These are phyloP conservation scores for Coccyzus lansbergi DNA, from an alignment of 2,797 vertebrate genomes.

Conservation along the genomic window DNA sequence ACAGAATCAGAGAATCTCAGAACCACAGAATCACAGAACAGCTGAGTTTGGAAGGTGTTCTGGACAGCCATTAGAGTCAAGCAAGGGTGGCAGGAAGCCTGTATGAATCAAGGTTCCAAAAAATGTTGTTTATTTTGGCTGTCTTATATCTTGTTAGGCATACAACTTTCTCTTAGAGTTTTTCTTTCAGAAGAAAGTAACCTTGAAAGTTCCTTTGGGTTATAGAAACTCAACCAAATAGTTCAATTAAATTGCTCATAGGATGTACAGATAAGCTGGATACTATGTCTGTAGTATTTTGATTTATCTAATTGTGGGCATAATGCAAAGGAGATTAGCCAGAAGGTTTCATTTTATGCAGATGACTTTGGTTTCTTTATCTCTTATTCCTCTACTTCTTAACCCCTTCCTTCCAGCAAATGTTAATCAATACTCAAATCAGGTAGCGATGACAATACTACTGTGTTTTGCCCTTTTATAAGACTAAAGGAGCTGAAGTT, in stretches of 20 bases:
- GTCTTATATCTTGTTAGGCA: not conserved
- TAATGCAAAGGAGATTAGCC: not conserved
- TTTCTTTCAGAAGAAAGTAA: not conserved
- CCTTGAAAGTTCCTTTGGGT: not conserved
- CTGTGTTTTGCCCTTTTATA: not conserved
- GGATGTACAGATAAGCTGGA: not conserved
- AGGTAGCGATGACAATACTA: not conserved
- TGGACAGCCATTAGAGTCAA: not conserved
- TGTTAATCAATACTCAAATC: not conserved
- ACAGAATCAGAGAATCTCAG: not conserved
- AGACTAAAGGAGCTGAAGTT: not conserved
- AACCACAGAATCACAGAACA: not conserved
- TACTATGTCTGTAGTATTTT: not conserved
- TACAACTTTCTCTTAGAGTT: not conserved
- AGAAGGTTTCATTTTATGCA: not conserved
- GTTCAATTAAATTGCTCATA: not conserved
- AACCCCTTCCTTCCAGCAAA: rapidly evolving
- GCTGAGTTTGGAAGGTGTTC: not conserved
- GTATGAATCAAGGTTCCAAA: not conserved
- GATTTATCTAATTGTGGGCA: not conserved
- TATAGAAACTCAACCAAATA: not conserved
- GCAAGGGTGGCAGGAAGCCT: not conserved
- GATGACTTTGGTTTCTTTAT: not conserved
- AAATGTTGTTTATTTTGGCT: not conserved
- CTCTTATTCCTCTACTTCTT: not conserved